Evolutionary conservation across 2,113 vertebrate genomes (phyloP), one percentile per base, ranked within the genome.

Genomic region (Pseudopipra pipra): DNA sequence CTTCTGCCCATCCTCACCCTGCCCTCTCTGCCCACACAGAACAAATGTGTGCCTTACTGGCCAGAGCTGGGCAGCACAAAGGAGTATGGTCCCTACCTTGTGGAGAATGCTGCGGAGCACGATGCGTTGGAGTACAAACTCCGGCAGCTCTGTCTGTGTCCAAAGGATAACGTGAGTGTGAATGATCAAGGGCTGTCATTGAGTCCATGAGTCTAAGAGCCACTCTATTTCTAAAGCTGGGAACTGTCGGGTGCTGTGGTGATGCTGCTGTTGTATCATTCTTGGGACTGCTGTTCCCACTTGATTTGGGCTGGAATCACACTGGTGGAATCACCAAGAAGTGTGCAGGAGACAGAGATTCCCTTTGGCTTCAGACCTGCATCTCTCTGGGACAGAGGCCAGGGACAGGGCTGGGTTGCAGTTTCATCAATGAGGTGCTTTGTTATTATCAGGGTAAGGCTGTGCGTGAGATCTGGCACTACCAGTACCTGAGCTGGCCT

Each of bases 401-500:
- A 35, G 43, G 71, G 37, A 5, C 5, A 52, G 70, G 37, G 16
- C 56, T 59, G 75, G 21, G 44, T 7, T 68, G 49, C 31, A 70
- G 33, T 44, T 78, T 61, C 37, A 75, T 31, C 59, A 63, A 12
- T 11, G 35, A 24, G n/a, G 3, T 87, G 27, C 85, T 93, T 77
- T 95, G 54, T 58, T 77, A 6, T 84, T 67, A 5, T 19, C 79
- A 97, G 97, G 18, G 31, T 25, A 94, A 95, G n/a, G 85, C 82
- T 44, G 56, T 96, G 68, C 98, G 98, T 47, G 97, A 98, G n/a
- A 98, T 99, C 55, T 99, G 98, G 98, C 99, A 99, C 81, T 99
- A 98, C 97, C 99, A 99, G 96, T 99, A 99, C 97, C 89, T 99
- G 96, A 99, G 98, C 98, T 99, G 99, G 99, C 99, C 99, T 3